Evolutionary conservation across 2,113 vertebrate species (phyloP).

Genomic region (Archocentrus centrarchus): DNA sequence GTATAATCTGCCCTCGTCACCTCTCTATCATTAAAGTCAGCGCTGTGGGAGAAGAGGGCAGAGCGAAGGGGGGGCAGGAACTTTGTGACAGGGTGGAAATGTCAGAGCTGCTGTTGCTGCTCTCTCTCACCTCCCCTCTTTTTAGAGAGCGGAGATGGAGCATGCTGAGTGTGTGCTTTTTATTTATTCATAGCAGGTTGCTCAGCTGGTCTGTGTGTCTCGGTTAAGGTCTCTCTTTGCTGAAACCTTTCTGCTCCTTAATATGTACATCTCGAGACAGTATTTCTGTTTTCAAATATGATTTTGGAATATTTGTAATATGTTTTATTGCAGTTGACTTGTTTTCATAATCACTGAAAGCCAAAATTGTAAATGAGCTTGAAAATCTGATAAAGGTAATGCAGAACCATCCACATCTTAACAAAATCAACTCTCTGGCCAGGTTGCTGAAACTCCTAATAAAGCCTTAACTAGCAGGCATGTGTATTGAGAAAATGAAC

Average conservation of each 20-base stretch:
- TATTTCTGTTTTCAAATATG: background rate
- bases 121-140: slow-evolving; percentile 15
- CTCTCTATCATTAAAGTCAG: slow-evolving; percentile 44
- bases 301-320: background rate
- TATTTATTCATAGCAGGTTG: slow-evolving; percentile 47
- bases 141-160: slow-evolving; percentile 20
- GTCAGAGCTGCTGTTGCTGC: slow-evolving; percentile 46
- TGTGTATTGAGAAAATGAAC: background rate
- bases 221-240: background rate
- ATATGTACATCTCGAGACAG: background rate
- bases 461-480: no score
- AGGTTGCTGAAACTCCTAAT: background rate
- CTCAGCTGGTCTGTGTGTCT: background rate
- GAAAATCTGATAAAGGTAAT: background rate
- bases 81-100: slow-evolving; percentile 59
- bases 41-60: slow-evolving; percentile 42
- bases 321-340: background rate
- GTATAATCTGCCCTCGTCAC: slow-evolving; percentile 30
- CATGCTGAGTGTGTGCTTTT: slow-evolving; percentile 29
- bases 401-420: no score
- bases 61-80: slow-evolving; percentile 24
- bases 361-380: background rate
- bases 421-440: background rate
- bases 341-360: background rate
- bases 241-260: background rate